Conservation (phyloP, 2,797 vertebrate genomes). For the Sebastes nivosus region DNA sequence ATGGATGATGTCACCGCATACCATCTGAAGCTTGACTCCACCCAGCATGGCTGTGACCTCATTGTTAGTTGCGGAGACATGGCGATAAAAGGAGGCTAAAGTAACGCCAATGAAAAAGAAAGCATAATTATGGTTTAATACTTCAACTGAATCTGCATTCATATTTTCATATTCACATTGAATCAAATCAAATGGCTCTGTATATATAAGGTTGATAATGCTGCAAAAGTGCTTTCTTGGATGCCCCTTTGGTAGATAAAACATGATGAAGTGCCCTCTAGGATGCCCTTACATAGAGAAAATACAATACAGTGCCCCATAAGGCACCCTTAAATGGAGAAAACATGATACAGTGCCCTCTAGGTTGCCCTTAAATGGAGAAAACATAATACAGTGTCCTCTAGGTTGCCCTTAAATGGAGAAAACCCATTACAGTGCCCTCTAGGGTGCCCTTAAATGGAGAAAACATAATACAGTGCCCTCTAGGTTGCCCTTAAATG, state of each 20-base stretch:
- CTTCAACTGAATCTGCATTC: background rate
- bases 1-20: conserved; percentile 61
- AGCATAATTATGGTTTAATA: background rate
- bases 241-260: background rate
- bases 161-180: background rate
- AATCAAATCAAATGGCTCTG: background rate
- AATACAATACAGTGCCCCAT: background rate
- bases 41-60: conserved; percentile 66
- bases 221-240: background rate
- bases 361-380: background rate
- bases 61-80: conserved; percentile 19
- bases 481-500: background rate
- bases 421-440: rapidly evolving
- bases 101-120: background rate
- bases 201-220: background rate
- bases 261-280: background rate
- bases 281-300: too few species aligned
- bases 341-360: rapidly evolving
- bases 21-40: conserved; percentile 59
- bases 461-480: rapidly evolving
- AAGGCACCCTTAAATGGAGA: background rate
- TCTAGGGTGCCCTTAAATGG: rapidly evolving
- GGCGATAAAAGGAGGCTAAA: conserved; percentile 65
- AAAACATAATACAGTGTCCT: too few species aligned
- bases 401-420: too few species aligned